phyloP scores from a whole-genome alignment of 2,113 vertebrate genomes.

The Megaceryle maxima region DNA sequence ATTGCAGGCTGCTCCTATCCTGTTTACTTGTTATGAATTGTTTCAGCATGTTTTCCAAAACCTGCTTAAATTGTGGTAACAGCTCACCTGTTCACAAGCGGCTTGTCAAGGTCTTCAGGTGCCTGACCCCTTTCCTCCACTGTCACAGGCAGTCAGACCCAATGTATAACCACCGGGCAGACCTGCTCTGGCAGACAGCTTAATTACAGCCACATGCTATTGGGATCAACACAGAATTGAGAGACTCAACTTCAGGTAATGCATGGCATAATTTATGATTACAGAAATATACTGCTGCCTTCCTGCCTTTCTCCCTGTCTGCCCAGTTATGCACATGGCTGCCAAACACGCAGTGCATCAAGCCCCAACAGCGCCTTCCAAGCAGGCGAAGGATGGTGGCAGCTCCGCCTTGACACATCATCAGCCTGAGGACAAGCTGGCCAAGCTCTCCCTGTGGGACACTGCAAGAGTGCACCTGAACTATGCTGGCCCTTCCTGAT shows the following conservation, averaged over 20 bases:
- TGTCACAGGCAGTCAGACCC: neutral
- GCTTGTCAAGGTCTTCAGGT: neutral
- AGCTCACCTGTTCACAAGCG: neutral
- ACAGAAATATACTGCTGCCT: neutral
- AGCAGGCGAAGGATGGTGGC: rapidly evolving
- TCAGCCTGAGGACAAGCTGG: neutral
- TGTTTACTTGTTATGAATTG: neutral
- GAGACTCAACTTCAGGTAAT: neutral
- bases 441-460: neutral
- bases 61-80: neutral
- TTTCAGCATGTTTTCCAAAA: neutral
- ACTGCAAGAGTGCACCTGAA: neutral
- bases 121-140: neutral
- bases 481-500: neutral
- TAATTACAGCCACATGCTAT: neutral
- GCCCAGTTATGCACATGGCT: neutral
- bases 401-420: neutral
- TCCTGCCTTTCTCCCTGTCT: neutral
- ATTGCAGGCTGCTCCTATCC: neutral
- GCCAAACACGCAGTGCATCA: rapidly evolving
- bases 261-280: neutral
- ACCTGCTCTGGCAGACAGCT: neutral
- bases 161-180: neutral
- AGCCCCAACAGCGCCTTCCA: neutral
- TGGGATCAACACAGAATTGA: neutral